Evolutionary conservation across 1,140 invertebrate species (phyloP).

Genomic region (Choristoneura fumiferana): DNA sequence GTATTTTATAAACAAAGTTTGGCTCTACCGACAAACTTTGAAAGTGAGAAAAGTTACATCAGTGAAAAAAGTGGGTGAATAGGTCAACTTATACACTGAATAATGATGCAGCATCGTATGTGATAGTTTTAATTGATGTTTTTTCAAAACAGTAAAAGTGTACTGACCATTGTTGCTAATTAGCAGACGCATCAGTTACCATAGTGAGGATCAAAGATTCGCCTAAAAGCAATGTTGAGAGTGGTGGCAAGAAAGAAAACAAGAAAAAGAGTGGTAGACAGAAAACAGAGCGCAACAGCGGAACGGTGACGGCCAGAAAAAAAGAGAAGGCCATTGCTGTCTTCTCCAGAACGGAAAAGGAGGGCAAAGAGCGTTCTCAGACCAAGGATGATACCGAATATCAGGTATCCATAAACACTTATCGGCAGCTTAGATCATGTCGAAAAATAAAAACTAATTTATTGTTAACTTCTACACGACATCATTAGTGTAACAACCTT

Average conservation of each 20-base stretch:
- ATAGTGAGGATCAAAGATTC: conserved; percentile 80
- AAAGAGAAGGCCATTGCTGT: conserved; percentile 45
- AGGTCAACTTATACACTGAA: neutral
- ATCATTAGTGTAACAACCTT: too few relatives aligned
- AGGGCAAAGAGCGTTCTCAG: conserved; percentile 44
- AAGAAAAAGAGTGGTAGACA: conserved; percentile 77
- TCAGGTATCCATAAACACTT: conserved; percentile 60
- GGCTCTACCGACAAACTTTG: neutral
- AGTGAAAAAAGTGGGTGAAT: conserved; percentile 31
- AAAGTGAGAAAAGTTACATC: conserved; percentile 21
- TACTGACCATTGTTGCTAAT: conserved; percentile 3
- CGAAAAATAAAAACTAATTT: too few relatives aligned
- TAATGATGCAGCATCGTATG: neutral
- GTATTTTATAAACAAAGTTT: conserved; percentile 30
- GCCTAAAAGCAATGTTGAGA: conserved; percentile 76
- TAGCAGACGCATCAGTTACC: conserved; percentile 50
- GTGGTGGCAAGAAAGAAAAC: conserved; percentile 76
- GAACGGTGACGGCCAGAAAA: conserved; percentile 56
- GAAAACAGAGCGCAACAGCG: conserved; percentile 54
- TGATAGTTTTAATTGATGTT: conserved; percentile 4
- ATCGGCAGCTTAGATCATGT: too few relatives aligned
- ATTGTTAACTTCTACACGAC: too few relatives aligned
- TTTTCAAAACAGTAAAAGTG: neutral
- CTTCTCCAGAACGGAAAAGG: conserved; percentile 54
- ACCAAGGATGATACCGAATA: conserved; percentile 45